These are phyloP conservation scores for Drosophila orosa DNA, from an alignment of 1,140 invertebrate genomes.

Conservation along the genomic window DNA sequence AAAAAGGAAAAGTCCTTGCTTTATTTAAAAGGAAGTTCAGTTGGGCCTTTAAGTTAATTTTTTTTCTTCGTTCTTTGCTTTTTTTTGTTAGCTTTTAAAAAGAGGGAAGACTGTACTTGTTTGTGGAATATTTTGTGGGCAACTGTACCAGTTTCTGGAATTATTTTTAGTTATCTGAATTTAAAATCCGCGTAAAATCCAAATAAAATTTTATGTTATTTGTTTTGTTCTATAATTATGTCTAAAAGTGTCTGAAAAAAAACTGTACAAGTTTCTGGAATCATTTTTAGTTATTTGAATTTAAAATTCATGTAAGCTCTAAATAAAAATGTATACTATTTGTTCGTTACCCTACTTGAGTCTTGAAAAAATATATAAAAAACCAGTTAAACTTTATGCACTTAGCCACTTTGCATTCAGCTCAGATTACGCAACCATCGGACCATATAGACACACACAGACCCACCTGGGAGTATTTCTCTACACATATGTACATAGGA, in stretches of 20 bases:
- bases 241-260: not conserved
- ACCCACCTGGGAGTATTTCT: not conserved
- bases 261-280: slow-evolving; percentile 1
- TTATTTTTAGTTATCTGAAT: too few relatives aligned
- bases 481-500: slow-evolving; percentile 2
- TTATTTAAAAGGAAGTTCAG: not conserved
- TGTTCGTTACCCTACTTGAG: not conserved
- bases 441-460: slow-evolving; percentile 30
- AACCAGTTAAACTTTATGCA: slow-evolving; percentile 51
- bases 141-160: not conserved
- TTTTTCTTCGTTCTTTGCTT: too few relatives aligned
- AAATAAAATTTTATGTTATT: not conserved
- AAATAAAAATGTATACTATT: not conserved
- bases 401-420: slow-evolving; percentile 51
- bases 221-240: not conserved
- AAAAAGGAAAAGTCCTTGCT: not conserved
- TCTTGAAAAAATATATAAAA: slow-evolving; percentile 1
- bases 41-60: not conserved
- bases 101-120: not conserved
- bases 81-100: not conserved
- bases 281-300: too few relatives aligned
- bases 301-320: not conserved
- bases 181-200: not conserved
- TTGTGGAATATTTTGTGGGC: not conserved
- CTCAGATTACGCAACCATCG: slow-evolving; percentile 49